These are phyloP conservation scores for Periophthalmodon schlosseri DNA, from an alignment of 2,113 vertebrate species.

Conservation along the genomic window DNA sequence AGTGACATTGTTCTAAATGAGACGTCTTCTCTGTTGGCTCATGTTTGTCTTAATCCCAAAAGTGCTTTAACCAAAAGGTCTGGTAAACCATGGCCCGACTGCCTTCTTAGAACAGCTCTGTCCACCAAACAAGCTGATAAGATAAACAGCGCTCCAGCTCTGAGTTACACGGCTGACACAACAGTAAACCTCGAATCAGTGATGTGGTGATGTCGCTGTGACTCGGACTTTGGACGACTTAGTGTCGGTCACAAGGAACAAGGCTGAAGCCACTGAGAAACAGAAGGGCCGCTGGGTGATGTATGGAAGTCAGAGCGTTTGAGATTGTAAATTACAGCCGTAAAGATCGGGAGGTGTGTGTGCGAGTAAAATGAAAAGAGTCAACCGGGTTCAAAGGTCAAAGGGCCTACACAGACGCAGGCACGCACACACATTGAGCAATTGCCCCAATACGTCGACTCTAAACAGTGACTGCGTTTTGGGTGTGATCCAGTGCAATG, in stretches of 20 bases:
- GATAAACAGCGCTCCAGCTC: not conserved
- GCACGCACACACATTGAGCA: slow-evolving; percentile 34
- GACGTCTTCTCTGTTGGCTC: not conserved
- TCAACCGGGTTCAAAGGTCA: slow-evolving; percentile 59
- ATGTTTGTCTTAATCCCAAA: not conserved
- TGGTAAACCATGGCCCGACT: not conserved
- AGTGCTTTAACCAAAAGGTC: slow-evolving; percentile 2
- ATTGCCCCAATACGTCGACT: slow-evolving; percentile 22
- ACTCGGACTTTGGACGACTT: slow-evolving; percentile 19
- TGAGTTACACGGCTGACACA: not conserved
- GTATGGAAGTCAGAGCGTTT: slow-evolving; percentile 9
- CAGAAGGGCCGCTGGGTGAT: not conserved
- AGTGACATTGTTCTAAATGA: not conserved
- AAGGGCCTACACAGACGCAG: slow-evolving; percentile 39
- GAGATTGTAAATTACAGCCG: slow-evolving; percentile 39
- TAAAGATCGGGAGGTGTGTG: slow-evolving; percentile 32
- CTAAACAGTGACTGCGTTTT: slow-evolving; percentile 31
- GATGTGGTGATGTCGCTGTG: slow-evolving; percentile 36
- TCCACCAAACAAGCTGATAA: slow-evolving; percentile 3
- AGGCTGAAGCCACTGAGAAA: not conserved
- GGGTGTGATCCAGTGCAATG: slow-evolving; percentile 61
- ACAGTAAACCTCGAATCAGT: slow-evolving; percentile 13
- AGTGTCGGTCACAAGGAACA: slow-evolving; percentile 26
- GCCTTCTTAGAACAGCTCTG: not conserved
- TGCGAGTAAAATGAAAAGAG: slow-evolving; percentile 44